Evolutionary conservation across 2,888 invertebrate genomes (phyloP), one percentile per base, ranked within the genome.

Genomic region (Lepetodrilus schrolli): DNA sequence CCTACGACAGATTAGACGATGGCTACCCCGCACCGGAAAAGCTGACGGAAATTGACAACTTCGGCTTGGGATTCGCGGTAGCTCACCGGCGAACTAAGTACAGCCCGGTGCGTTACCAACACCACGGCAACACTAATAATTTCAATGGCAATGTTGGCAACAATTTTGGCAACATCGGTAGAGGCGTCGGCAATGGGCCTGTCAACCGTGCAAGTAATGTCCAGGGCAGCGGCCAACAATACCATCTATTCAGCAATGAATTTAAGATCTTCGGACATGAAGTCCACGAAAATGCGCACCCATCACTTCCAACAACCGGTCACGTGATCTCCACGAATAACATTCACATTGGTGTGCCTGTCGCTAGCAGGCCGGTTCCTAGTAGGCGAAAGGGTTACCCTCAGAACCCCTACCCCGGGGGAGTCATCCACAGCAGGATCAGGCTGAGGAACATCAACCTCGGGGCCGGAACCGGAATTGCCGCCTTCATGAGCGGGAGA

Each of bases 21-120:
- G 58, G 58, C n/a, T 58, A 58, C 26, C 58, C 58, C 7, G 17
- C 26, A 13, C 10, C 26, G 13, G 58, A 58, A 30, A 23, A 21
- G 7, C 58, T 58, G 7, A 30, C 58, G 13, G 58, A 58, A 23
- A 58, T 58, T 17, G 58, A 23, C 10, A 58, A 58, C 58, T 58
- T 58, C 58, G 58, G 58, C 4, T n/a, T 58, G 17, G 58, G 58
- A 58, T 26, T 58, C 58, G 58, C 58, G n/a, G 58, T 58, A 23
- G 58, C 58, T 26, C 58, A 58, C 13, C 26, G 58, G 4, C 26
- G n/a, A 30, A 58, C 58, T 8, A 58, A 58, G 30, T 58, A 30
- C n/a, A 58, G 58, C 34, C 58, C 58, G 1, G 58, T 58, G 7
- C 58, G 58, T 0, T 58, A 58, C n/a, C 0, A 23, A 5, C 58